A percentile compares a stretch with the other conserved stretches of the same genome.
These are phyloP conservation scores for Cotesia glomerata DNA, from an alignment of 1,140 invertebrate species.

Conservation along the genomic window DNA sequence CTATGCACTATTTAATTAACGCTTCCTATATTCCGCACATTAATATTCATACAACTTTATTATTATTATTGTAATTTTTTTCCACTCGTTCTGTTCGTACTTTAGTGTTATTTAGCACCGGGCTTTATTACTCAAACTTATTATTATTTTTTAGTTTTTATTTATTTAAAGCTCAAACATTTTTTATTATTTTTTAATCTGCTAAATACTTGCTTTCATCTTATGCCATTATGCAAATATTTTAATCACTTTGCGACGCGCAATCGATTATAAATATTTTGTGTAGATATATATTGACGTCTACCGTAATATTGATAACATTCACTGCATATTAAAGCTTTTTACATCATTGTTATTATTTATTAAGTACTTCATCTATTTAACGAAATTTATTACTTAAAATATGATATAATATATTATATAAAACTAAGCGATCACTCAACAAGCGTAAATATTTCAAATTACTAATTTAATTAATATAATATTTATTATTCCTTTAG, in stretches of 20 bases:
- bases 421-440: background rate
- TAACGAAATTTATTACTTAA: background rate
- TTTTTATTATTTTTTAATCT: background rate
- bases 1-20: too few species aligned
- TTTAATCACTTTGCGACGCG: background rate
- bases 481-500: background rate
- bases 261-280: background rate
- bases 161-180: background rate
- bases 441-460: slow-evolving; percentile 3
- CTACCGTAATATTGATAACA: too few species aligned
- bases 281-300: background rate
- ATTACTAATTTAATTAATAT: background rate
- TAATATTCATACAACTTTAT: too few species aligned
- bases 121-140: background rate
- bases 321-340: too few species aligned
- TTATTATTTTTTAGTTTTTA: background rate
- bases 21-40: too few species aligned
- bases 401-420: background rate
- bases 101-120: too few species aligned
- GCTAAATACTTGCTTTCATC: background rate
- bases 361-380: too few species aligned
- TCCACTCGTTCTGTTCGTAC: too few species aligned
- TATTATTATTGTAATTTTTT: too few species aligned
- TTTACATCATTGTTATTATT: too few species aligned
- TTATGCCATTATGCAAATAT: slow-evolving; percentile 3